These are phyloP conservation scores for Halichoerus grypus DNA, from an alignment of 2,113 vertebrate species.

Conservation along the genomic window DNA sequence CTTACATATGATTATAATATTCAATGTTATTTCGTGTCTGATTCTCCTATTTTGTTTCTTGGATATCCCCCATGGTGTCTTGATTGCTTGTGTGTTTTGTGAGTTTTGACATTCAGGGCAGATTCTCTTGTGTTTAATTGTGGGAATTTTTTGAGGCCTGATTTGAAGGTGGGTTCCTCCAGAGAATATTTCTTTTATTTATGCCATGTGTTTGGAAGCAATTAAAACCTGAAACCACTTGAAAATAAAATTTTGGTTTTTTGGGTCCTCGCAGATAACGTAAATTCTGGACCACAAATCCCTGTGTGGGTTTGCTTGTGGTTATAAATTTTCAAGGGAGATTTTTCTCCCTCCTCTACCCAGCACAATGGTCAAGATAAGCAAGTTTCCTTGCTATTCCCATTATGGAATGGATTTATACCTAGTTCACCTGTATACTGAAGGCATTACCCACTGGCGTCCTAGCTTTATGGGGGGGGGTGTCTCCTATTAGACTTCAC, in stretches of 20 bases:
- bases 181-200: slow-evolving; percentile 53
- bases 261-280: neutral
- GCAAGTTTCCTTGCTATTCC: neutral
- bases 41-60: slow-evolving; percentile 18
- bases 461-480: neutral
- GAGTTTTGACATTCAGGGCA: neutral
- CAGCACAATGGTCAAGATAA: neutral
- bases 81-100: neutral
- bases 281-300: slow-evolving; percentile 24
- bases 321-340: neutral
- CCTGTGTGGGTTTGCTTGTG: neutral
- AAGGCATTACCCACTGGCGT: neutral
- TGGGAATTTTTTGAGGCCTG: slow-evolving; percentile 22
- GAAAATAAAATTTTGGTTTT: slow-evolving; percentile 21
- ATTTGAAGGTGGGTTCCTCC: slow-evolving; percentile 45
- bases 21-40: neutral
- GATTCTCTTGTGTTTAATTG: neutral
- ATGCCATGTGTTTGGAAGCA: neutral
- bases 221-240: slow-evolving; percentile 39
- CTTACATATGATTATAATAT: neutral
- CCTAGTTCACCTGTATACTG: neutral
- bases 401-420: neutral
- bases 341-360: neutral
- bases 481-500: neutral
- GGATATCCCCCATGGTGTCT: neutral